These are phyloP conservation scores for Danio choprae DNA, from an alignment of 2,797 vertebrate species.

Conservation along the genomic window DNA sequence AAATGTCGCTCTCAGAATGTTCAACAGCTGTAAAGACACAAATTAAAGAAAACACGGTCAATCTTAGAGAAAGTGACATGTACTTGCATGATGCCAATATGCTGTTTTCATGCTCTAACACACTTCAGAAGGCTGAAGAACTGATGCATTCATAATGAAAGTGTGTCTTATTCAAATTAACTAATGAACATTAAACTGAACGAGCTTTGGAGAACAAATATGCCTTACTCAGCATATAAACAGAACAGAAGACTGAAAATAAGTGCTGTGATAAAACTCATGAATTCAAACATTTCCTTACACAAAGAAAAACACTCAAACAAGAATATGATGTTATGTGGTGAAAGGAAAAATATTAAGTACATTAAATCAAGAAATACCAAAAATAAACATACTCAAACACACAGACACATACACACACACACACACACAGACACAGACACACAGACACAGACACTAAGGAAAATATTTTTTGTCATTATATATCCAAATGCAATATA, in stretches of 20 bases:
- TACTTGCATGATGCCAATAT: not conserved
- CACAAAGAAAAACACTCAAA: not conserved
- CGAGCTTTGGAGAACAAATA: not conserved
- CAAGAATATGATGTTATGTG: not conserved
- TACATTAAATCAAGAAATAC: no score
- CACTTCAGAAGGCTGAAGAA: not conserved
- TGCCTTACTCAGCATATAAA: not conserved
- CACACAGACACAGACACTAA: no score
- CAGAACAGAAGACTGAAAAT: not conserved
- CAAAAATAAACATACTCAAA: no score
- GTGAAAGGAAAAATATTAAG: no score
- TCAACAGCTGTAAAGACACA: slow-evolving; percentile 76
- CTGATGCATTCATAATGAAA: not conserved
- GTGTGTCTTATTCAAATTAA: not conserved
- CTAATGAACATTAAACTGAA: slow-evolving; percentile 1
- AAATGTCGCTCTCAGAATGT: slow-evolving; percentile 93
- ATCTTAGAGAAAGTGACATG: not conserved
- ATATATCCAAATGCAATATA: no score
- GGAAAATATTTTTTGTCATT: no score
- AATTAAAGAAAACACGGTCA: slow-evolving; percentile 54
- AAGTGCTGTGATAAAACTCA: not conserved
- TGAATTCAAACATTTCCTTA: not conserved
- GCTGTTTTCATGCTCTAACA: not conserved
- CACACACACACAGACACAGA: no score
- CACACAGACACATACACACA: no score